Percentiles rank a stretch among this genome's conserved stretches.
These are phyloP conservation scores for Gobiocypris rarus DNA, from an alignment of 2,113 vertebrate species.

Conservation along the genomic window DNA sequence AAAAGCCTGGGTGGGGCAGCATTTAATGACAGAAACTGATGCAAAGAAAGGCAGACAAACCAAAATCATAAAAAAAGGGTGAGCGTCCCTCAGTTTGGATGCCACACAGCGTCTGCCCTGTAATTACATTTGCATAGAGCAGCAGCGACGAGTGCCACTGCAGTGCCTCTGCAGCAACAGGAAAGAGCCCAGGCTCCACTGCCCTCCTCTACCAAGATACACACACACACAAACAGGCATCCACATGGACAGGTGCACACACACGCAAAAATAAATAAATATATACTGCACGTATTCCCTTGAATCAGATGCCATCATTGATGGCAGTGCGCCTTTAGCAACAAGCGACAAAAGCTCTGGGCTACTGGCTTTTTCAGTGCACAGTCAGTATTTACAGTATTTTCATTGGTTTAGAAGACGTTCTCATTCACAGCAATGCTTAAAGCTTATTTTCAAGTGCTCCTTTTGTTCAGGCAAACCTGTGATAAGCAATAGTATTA, in stretches of 20 bases:
- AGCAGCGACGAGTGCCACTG: slow-evolving; percentile 64
- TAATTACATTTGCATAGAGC: slow-evolving; percentile 65
- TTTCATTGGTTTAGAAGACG: slow-evolving; percentile 63
- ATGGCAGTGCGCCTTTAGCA: slow-evolving; percentile 64
- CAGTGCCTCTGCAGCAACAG: slow-evolving; percentile 72
- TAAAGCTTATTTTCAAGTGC: slow-evolving; percentile 62
- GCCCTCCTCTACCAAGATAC: slow-evolving; percentile 37
- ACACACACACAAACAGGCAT: slow-evolving; percentile 21
- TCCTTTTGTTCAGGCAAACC: slow-evolving; percentile 53
- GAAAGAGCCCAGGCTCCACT: slow-evolving; percentile 25
- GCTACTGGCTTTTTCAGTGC: slow-evolving; percentile 57
- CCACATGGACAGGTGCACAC: slow-evolving; percentile 26
- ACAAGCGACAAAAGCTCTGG: slow-evolving; percentile 59
- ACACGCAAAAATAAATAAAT: slow-evolving; percentile 55
- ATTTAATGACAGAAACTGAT: slow-evolving; percentile 29
- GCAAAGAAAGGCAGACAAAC: not conserved
- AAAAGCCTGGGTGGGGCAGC: slow-evolving; percentile 33
- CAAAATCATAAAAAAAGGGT: slow-evolving; percentile 27
- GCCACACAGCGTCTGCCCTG: slow-evolving; percentile 34
- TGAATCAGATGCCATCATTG: slow-evolving; percentile 60
- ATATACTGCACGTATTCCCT: slow-evolving; percentile 43
- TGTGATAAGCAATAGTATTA: slow-evolving; percentile 48
- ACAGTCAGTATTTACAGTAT: slow-evolving; percentile 69
- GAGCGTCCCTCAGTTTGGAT: slow-evolving; percentile 51
- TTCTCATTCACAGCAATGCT: slow-evolving; percentile 56